phyloP scores from a whole-genome alignment of 92 coral and sea anemone species.

The Diadumene lineata region DNA sequence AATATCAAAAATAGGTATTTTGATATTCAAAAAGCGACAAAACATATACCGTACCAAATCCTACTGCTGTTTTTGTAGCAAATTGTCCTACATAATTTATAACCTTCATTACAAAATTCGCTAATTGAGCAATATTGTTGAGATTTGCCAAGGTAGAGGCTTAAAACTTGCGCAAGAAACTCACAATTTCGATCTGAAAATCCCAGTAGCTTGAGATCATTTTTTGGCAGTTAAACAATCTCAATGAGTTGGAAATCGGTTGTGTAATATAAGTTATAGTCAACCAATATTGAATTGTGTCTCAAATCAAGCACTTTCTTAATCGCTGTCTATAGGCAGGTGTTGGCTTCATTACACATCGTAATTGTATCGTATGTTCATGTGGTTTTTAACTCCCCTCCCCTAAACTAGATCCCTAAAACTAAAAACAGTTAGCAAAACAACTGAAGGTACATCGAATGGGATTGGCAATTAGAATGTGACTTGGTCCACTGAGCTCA shows the following conservation, averaged over 20 bases:
- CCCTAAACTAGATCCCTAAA: too few relatives aligned
- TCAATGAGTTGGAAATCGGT: not conserved
- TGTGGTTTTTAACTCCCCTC: too few relatives aligned
- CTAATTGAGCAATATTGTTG: slow-evolving; percentile 24
- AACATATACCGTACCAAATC: not conserved
- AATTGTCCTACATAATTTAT: not conserved
- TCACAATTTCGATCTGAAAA: not conserved
- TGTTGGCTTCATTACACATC: too few relatives aligned
- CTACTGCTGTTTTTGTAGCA: not conserved
- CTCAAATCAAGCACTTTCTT: too few relatives aligned
- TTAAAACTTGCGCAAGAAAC: not conserved
- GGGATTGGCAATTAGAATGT: too few relatives aligned
- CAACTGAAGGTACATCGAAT: too few relatives aligned
- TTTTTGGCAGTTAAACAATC: not conserved
- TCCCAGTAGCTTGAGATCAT: not conserved
- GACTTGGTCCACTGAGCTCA: too few relatives aligned
- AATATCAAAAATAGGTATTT: too few relatives aligned
- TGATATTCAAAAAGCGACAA: not conserved
- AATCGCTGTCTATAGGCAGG: too few relatives aligned
- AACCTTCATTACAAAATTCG: not conserved
- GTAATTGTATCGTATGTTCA: too few relatives aligned
- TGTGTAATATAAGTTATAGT: too few relatives aligned
- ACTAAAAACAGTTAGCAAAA: too few relatives aligned
- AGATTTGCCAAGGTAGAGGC: not conserved
- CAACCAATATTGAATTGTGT: not conserved